Conservation (phyloP, 2,113 vertebrate genomes). For the Toxostoma redivivum region DNA sequence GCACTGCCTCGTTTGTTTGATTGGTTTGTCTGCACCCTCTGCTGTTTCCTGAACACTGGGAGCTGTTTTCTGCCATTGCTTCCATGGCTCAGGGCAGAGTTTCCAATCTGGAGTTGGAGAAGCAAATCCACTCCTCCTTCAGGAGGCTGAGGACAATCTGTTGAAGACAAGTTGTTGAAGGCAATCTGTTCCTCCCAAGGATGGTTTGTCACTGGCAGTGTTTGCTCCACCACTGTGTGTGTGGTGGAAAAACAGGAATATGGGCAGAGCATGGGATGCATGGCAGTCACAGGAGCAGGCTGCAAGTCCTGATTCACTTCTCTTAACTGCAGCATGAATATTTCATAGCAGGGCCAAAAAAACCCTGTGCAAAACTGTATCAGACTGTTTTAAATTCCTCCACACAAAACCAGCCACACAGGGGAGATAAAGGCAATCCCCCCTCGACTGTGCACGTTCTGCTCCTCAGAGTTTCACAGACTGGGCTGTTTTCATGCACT, state of each 20-base stretch:
- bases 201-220: not conserved
- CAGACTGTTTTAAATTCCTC: not conserved
- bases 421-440: not conserved
- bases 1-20: not conserved
- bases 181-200: not conserved
- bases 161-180: not conserved
- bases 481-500: not conserved
- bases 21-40: not conserved
- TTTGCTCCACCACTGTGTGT: not conserved
- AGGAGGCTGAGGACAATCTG: not conserved
- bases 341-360: not conserved
- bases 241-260: not conserved
- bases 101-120: not conserved
- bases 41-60: not conserved
- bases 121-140: not conserved
- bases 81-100: not conserved
- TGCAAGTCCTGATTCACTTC: not conserved
- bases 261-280: fast-evolving
- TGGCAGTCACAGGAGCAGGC: not conserved
- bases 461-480: not conserved
- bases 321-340: not conserved
- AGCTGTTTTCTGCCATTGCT: not conserved
- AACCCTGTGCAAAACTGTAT: not conserved
- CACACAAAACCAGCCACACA: not conserved
- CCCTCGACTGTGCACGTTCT: not conserved